A percentile compares a stretch with the other conserved stretches of the same genome.
Evolutionary conservation across 1,140 invertebrate species (phyloP).

Genomic region (Agrypnia vestita): DNA sequence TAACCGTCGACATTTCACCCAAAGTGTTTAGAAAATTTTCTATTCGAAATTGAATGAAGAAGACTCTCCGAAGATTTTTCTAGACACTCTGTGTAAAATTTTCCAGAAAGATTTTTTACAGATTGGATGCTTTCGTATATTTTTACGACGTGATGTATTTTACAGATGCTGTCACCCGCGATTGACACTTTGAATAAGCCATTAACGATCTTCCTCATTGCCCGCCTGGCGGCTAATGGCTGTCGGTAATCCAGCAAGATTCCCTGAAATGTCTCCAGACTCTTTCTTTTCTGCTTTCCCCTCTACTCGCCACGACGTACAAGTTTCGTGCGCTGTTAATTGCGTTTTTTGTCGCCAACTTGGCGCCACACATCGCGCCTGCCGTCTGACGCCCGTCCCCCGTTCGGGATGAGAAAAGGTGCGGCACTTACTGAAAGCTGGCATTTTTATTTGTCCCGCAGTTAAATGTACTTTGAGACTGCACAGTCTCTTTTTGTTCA

Average conservation of each 20-base stretch:
- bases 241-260: conserved; percentile 9
- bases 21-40: no score
- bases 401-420: conserved; percentile 12
- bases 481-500: background rate
- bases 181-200: background rate
- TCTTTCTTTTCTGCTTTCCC: conserved; percentile 7
- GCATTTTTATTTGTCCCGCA: background rate
- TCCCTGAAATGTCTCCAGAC: conserved; percentile 10
- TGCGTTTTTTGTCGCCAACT: conserved; percentile 26
- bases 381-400: background rate
- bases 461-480: background rate
- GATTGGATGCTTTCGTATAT: no score
- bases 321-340: conserved; percentile 5
- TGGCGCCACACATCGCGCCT: conserved; percentile 35
- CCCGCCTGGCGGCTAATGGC: background rate
- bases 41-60: no score
- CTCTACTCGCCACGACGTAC: background rate
- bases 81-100: no score
- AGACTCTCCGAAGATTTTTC: no score
- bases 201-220: no score
- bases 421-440: background rate
- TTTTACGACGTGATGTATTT: background rate
- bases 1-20: no score
- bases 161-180: background rate
- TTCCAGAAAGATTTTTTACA: no score